Evolutionary conservation across 2,797 vertebrate species (phyloP).

Genomic region (Acipenser ruthenus): DNA sequence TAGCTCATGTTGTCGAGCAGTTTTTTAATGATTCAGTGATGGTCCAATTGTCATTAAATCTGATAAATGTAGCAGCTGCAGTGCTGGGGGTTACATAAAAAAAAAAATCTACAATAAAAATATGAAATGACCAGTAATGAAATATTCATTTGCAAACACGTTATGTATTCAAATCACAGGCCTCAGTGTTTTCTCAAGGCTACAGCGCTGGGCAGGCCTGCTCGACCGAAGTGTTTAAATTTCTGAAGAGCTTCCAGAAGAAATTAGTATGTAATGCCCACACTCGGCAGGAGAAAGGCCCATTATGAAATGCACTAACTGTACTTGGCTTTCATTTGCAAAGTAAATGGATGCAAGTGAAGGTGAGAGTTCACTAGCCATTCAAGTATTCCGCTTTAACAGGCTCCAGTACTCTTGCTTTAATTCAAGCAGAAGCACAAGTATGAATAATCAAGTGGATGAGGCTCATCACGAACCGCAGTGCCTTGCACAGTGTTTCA

Average conservation of each 20-base stretch:
- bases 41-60: too few relatives aligned
- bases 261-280: constrained; percentile 99
- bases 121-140: too few relatives aligned
- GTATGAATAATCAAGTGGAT: constrained; percentile 99
- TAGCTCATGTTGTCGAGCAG: too few relatives aligned
- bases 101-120: too few relatives aligned
- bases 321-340: constrained; percentile 99
- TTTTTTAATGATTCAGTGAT: too few relatives aligned
- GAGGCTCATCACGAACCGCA: constrained; percentile 90
- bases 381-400: constrained; percentile 99
- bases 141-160: constrained; percentile 43
- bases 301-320: constrained; percentile 97
- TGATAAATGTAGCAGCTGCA: too few relatives aligned
- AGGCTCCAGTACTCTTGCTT: constrained; percentile 96
- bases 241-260: constrained; percentile 97
- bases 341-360: constrained; percentile 97
- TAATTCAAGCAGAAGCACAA: constrained; percentile 99
- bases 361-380: constrained; percentile 99
- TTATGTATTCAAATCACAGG: constrained; percentile 52
- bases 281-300: constrained; percentile 96
- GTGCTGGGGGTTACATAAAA: too few relatives aligned
- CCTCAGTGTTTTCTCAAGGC: constrained; percentile 47
- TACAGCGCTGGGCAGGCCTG: constrained; percentile 56
- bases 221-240: constrained; percentile 95
- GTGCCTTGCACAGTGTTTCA: constrained; percentile 70